Conservation (phyloP, 2,113 vertebrate species). For the Lepus europaeus region DNA sequence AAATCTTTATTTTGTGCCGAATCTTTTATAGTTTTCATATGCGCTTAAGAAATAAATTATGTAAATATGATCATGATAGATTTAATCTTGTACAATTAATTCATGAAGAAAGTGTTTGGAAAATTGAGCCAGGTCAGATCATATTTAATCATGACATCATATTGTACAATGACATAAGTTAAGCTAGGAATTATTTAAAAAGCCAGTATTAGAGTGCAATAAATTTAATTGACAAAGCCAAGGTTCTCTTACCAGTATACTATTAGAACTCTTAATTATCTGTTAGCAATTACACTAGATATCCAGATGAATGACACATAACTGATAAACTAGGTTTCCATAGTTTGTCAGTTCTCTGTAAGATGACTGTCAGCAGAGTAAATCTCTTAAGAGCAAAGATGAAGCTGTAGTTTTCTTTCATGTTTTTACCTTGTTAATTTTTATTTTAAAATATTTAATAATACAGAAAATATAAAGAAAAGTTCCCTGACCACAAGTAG, state of each 20-base stretch:
- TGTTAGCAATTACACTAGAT: slow-evolving; percentile 4
- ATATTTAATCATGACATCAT: slow-evolving; percentile 41
- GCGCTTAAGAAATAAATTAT: slow-evolving; percentile 37
- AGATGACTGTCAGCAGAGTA: background rate
- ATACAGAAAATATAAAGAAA: too few species aligned
- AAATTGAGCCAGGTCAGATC: background rate
- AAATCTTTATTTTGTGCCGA: slow-evolving; percentile 33
- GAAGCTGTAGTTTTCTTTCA: background rate
- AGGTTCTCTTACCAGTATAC: background rate
- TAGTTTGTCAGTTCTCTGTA: slow-evolving; percentile 5
- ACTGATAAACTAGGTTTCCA: background rate
- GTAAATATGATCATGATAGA: background rate
- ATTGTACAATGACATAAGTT: slow-evolving; percentile 1
- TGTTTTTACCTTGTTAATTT: too few species aligned
- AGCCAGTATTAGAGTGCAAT: slow-evolving; percentile 12
- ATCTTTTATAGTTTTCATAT: background rate
- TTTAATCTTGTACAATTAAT: background rate
- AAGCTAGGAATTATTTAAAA: slow-evolving; percentile 42
- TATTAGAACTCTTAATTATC: slow-evolving; percentile 19
- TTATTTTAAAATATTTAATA: too few species aligned
- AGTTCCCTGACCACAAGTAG: too few species aligned
- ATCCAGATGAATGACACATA: slow-evolving; percentile 13
- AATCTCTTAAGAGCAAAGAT: slow-evolving; percentile 37
- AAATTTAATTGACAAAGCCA: slow-evolving; percentile 40
- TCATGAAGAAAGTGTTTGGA: slow-evolving; percentile 8